Percentiles rank a stretch among this genome's conserved stretches.
Conservation (phyloP, 2,113 vertebrate species). For the Elephas maximus region DNA sequence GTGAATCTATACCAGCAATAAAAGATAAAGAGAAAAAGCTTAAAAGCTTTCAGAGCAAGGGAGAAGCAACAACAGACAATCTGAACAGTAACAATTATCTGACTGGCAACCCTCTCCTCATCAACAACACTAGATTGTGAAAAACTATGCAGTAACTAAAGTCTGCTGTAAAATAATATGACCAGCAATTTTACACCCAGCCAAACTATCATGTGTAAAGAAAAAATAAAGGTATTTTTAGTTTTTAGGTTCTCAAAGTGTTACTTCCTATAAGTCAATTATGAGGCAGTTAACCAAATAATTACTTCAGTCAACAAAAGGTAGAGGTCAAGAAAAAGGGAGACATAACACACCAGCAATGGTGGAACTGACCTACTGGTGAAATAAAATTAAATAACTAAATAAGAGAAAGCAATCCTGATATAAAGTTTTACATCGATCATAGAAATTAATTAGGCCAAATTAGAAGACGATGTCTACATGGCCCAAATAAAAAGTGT, state of each 20-base stretch:
- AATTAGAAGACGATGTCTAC: slow-evolving; percentile 20
- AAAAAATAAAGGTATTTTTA: slow-evolving; percentile 43
- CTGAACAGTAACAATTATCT: background rate
- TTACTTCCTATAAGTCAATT: background rate
- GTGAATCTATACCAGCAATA: background rate
- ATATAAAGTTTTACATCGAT: slow-evolving; percentile 13
- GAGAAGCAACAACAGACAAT: background rate
- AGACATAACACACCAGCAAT: background rate
- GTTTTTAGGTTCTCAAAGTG: background rate
- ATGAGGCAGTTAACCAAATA: background rate
- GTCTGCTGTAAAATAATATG: background rate
- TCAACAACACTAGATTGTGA: background rate
- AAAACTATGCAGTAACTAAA: slow-evolving; percentile 29
- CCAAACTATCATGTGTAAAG: background rate
- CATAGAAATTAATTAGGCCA: background rate
- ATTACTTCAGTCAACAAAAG: background rate
- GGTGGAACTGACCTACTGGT: background rate
- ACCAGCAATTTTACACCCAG: slow-evolving; percentile 2
- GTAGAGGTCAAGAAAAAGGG: background rate
- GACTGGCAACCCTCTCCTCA: background rate
- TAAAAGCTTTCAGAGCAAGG: background rate
- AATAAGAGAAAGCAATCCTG: slow-evolving; percentile 1
- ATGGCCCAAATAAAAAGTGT: background rate
- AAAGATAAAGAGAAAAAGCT: background rate
- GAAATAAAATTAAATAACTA: background rate